Conservation (phyloP, 37 sponge, comb jelly and placozoan genomes). For the Corticium candelabrum region DNA sequence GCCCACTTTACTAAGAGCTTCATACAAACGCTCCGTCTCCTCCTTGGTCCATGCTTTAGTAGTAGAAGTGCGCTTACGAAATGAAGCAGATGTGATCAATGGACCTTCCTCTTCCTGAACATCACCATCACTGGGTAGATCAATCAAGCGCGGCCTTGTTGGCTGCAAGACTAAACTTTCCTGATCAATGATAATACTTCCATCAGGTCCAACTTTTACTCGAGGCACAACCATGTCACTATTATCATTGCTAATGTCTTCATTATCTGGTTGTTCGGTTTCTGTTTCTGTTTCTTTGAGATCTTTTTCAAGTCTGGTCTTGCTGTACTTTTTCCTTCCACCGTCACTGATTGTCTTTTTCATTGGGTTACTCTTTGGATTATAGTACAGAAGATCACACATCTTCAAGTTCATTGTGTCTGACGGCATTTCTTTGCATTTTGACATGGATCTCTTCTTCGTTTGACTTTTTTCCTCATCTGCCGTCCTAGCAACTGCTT, state of each 20-base stretch:
- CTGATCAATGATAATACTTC: neutral
- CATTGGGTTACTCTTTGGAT: neutral
- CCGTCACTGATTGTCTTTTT: too few species aligned
- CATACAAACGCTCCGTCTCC: conserved; percentile 9
- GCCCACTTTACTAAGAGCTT: neutral
- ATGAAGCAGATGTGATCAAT: neutral
- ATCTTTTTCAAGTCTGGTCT: neutral
- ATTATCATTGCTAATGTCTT: neutral
- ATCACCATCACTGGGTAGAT: neutral
- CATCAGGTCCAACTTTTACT: neutral
- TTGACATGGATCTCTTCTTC: too few species aligned
- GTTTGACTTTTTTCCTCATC: too few species aligned
- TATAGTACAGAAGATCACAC: neutral
- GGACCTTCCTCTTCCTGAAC: neutral
- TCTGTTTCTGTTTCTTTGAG: neutral
- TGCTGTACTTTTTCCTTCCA: too few species aligned
- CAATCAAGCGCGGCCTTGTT: neutral
- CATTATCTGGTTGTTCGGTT: too few species aligned
- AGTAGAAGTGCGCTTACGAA: neutral
- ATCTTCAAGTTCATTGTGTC: neutral
- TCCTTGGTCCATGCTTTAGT: neutral
- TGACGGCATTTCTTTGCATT: conserved; percentile 3
- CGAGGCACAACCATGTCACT: neutral
- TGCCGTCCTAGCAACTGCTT: too few species aligned
- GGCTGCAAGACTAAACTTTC: neutral